phyloP scores from a whole-genome alignment of 2,888 invertebrate species.

The Lucinisca nassula region DNA sequence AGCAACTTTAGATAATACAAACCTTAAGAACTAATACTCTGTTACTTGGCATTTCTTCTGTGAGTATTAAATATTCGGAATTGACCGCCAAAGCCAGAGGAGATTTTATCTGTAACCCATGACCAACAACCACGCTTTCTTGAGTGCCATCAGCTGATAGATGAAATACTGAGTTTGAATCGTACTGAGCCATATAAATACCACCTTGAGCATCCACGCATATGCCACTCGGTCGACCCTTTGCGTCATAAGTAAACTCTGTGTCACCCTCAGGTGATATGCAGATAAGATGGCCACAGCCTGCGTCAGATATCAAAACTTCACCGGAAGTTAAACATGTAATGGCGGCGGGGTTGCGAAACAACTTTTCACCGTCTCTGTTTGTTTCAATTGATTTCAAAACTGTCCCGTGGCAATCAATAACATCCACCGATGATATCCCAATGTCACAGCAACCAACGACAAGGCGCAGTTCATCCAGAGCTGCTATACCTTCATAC shows the following conservation, averaged over 20 bases:
- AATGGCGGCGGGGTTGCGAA: conserved; percentile 70
- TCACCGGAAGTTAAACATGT: conserved; percentile 60
- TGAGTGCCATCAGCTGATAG: conserved; percentile 49
- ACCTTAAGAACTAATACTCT: conserved; percentile 69
- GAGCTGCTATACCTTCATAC: conserved; percentile 66
- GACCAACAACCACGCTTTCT: conserved; percentile 47
- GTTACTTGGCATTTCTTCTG: conserved; percentile 72
- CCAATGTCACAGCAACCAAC: conserved; percentile 72
- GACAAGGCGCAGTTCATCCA: conserved; percentile 65
- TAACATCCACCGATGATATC: conserved; percentile 66
- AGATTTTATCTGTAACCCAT: conserved; percentile 51
- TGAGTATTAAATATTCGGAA: conserved; percentile 54
- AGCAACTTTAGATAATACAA: no score
- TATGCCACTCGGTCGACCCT: conserved; percentile 70
- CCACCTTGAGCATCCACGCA: conserved; percentile 56
- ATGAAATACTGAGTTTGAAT: conserved; percentile 61
- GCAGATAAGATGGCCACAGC: conserved; percentile 62
- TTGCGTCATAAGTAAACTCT: conserved; percentile 60
- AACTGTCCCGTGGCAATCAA: conserved; percentile 67
- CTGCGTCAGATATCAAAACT: conserved; percentile 71
- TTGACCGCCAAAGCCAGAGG: conserved; percentile 64
- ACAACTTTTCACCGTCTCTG: conserved; percentile 47
- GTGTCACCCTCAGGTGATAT: conserved; percentile 56
- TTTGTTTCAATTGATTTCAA: conserved; percentile 58
- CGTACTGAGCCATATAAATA: conserved; percentile 69